These are phyloP conservation scores for Fratercula arctica DNA, from an alignment of 2,797 vertebrate species.

Conservation along the genomic window DNA sequence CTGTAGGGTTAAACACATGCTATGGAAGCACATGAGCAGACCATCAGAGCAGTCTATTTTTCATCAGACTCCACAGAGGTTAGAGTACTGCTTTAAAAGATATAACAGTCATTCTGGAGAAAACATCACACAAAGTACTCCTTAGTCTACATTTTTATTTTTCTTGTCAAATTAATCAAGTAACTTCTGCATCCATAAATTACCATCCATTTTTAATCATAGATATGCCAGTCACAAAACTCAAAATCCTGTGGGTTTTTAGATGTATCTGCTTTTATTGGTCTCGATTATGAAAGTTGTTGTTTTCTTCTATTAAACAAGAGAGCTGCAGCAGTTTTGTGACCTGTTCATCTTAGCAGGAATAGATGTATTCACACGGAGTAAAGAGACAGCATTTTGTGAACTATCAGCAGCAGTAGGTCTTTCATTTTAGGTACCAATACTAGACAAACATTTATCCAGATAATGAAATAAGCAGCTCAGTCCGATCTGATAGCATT, in stretches of 20 bases:
- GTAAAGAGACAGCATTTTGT: neutral
- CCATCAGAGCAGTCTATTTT: neutral
- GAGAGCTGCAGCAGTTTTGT: neutral
- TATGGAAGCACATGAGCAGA: neutral
- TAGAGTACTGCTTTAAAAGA: neutral
- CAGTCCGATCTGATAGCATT: neutral
- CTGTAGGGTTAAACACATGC: neutral
- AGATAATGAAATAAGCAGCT: neutral
- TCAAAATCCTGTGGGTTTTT: neutral
- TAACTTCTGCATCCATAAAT: neutral
- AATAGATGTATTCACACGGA: neutral
- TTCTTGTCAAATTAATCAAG: neutral
- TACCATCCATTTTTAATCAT: neutral
- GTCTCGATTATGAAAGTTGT: accelerated
- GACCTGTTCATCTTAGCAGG: neutral
- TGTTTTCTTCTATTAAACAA: neutral
- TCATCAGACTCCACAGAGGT: neutral
- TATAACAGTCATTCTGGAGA: accelerated
- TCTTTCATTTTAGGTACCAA: neutral
- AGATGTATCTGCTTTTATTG: neutral
- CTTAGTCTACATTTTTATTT: neutral
- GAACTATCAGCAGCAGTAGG: neutral
- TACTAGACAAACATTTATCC: neutral
- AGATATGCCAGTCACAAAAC: neutral
- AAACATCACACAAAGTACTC: neutral